Conservation (phyloP, 1,140 invertebrate species). For the Thaumetopoea pityocampa region DNA sequence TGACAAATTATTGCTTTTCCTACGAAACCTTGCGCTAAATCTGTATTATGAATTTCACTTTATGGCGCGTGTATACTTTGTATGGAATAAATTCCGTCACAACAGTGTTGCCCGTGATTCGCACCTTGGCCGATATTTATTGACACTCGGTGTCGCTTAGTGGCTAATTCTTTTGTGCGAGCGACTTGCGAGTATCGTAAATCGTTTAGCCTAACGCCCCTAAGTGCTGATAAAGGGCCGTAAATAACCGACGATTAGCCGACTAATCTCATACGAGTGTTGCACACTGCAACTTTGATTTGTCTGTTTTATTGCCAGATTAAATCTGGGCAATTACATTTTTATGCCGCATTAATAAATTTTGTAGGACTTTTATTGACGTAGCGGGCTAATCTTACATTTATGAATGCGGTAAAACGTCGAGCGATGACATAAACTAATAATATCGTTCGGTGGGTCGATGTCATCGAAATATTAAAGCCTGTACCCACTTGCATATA, state of each 20-base stretch:
- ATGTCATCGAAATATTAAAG: not conserved
- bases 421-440: slow-evolving; percentile 4
- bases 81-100: slow-evolving; percentile 32
- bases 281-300: slow-evolving; percentile 42
- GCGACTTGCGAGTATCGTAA: slow-evolving; percentile 44
- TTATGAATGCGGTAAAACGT: slow-evolving; percentile 8
- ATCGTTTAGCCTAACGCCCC: slow-evolving; percentile 49
- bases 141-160: slow-evolving; percentile 68
- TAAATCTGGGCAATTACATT: slow-evolving; percentile 20
- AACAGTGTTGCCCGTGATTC: slow-evolving; percentile 67
- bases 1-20: slow-evolving; percentile 73
- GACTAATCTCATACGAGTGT: slow-evolving; percentile 48
- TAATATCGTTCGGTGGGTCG: slow-evolving; percentile 8
- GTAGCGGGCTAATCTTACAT: slow-evolving; percentile 14
- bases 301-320: slow-evolving; percentile 42
- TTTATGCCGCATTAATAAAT: slow-evolving; percentile 25
- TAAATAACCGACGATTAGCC: slow-evolving; percentile 61
- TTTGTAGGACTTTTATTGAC: slow-evolving; percentile 11
- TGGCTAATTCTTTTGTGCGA: slow-evolving; percentile 57
- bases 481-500: not conserved
- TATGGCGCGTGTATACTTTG: slow-evolving; percentile 48
- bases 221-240: slow-evolving; percentile 53
- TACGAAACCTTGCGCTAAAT: slow-evolving; percentile 67
- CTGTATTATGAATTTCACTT: slow-evolving; percentile 61
- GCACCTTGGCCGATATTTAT: slow-evolving; percentile 61